Base-by-base conservation (phyloP, 2,113 vertebrate species). In the Nothocercus julius region DNA sequence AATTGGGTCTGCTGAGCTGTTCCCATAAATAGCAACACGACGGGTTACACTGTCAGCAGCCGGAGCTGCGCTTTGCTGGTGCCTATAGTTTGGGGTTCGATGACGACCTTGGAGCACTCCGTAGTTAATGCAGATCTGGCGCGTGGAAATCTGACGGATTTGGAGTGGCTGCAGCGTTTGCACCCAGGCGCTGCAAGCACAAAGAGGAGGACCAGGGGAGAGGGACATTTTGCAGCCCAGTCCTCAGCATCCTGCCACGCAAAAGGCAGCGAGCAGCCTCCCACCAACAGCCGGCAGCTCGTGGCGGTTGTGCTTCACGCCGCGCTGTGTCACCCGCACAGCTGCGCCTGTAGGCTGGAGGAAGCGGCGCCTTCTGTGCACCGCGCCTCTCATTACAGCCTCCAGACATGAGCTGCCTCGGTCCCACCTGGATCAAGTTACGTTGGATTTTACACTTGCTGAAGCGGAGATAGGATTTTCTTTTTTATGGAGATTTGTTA, bases 1-100 rank as follows among this genome's bases (percentile, higher is more conserved):
- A 92, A 88, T 96, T 93, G 94, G 87, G 58, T 85, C 51, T 91
- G 25, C 62, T 80, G 93, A 96, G 82, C 13, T 42, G 59, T 70
- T 93, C 62, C 85, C 49, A 42, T 59, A 94, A 96, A 95, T 66
- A 85, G 72, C 92, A 96, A 69, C 45, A 36, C 66, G 78, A 53
- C 66, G 62, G 76, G 72, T 95, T 94, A 82, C 5, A 6, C n/a
- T 94, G 91, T 91, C 88, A 89, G 94, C 86, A 89, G 81, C 40
- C 45, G 27, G 0, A 59, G 61, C 56, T 84, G 76, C 0, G 10
- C 53, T 79, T 79, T 62, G 70, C 58, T 27, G 17, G 28, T 1
- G 0, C 79, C 61, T 19, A 1, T 9, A 24, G 21, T 80, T 79
- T 59, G 86, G 89, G 93, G 81, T 87, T 86, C 28, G 13, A 51